phyloP scores from a whole-genome alignment of 2,888 invertebrate species.

The Zygothrica quintamaculata region DNA sequence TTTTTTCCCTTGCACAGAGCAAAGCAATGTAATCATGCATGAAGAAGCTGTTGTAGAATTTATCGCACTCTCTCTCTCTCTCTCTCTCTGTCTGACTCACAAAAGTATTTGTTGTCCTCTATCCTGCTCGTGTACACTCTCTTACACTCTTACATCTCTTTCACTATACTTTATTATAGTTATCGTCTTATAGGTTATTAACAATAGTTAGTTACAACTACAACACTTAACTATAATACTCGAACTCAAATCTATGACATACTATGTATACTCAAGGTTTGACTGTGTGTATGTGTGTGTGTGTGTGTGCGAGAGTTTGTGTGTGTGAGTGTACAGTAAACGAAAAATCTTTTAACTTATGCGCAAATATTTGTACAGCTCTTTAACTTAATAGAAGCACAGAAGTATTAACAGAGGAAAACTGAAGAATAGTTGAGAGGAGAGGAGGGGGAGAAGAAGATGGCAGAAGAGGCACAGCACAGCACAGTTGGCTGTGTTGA shows the following conservation, averaged over 20 bases:
- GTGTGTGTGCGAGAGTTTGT: slow-evolving; percentile 5
- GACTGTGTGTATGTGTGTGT: neutral
- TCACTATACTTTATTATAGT: no score
- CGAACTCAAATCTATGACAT: no score
- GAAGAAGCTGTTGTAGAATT: no score
- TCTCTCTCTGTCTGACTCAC: neutral
- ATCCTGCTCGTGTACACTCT: neutral
- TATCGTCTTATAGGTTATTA: neutral
- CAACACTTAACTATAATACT: no score
- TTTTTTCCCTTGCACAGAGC: no score
- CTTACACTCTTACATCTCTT: neutral
- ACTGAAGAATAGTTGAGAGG: neutral
- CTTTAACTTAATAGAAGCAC: slow-evolving; percentile 10
- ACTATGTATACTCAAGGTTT: no score
- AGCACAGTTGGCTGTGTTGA: slow-evolving; percentile 14
- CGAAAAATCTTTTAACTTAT: slow-evolving; percentile 16
- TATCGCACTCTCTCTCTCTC: no score
- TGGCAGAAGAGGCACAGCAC: slow-evolving; percentile 11
- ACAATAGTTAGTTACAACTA: neutral
- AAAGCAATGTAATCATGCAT: no score
- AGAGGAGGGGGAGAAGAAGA: neutral
- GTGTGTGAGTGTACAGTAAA: neutral
- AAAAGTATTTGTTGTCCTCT: no score
- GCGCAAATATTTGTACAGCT: slow-evolving; percentile 54
- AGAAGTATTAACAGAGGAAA: neutral